Evolutionary conservation across 2,888 invertebrate genomes (phyloP).

Genomic region (Embidobia sp.): DNA sequence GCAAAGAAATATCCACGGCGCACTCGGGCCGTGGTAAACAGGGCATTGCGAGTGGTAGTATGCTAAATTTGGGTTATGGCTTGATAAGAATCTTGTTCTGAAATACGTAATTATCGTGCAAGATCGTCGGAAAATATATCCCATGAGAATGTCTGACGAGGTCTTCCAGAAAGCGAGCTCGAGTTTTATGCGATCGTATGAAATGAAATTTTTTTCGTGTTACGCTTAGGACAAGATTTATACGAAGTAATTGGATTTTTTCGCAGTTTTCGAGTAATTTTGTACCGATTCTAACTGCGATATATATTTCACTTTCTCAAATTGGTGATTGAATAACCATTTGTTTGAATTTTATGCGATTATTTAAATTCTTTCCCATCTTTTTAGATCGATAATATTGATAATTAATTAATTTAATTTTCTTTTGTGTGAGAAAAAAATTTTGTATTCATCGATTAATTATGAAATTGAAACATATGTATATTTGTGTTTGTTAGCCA

Average conservation of each 20-base stretch:
- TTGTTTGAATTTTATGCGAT: no score
- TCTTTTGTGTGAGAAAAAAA: no score
- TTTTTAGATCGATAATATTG: no score
- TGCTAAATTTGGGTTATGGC: conserved; percentile 53
- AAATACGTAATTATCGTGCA: conserved; percentile 34
- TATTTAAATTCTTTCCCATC: no score
- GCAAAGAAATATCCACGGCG: conserved; percentile 27
- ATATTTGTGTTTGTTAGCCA: no score
- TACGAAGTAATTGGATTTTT: conserved; percentile 8
- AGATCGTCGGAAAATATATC: conserved; percentile 28
- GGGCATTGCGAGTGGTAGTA: conserved; percentile 2
- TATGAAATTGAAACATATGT: no score
- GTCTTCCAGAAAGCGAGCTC: conserved; percentile 23
- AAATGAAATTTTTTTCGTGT: conserved; percentile 36
- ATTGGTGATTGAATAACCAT: no score
- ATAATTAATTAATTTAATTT: no score
- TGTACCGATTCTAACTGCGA: no score
- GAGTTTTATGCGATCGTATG: conserved; percentile 35
- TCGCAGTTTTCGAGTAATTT: no score
- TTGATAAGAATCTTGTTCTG: conserved; percentile 48
- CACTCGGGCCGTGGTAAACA: conserved; percentile 32
- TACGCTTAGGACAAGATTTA: conserved; percentile 2
- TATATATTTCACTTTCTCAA: no score
- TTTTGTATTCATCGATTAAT: no score
- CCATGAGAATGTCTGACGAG: conserved; percentile 43